Evolutionary conservation across 2,797 vertebrate species (phyloP).

Genomic region (Anisognathus igniventris): DNA sequence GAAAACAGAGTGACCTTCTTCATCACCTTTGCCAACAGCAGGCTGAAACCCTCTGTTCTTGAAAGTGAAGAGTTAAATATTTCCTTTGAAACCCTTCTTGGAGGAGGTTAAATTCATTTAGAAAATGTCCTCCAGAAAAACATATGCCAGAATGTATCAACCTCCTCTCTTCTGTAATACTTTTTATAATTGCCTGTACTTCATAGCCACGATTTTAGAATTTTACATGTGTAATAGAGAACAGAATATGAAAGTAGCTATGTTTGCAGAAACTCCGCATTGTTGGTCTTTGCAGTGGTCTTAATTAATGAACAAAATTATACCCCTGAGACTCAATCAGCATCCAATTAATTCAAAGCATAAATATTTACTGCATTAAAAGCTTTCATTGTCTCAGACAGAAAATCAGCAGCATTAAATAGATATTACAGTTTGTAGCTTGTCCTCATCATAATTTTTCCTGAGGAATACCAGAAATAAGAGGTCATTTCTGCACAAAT

Average conservation of each 20-base stretch:
- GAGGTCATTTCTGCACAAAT: background rate
- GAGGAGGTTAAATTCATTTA: background rate
- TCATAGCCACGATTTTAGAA: background rate
- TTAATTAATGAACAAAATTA: background rate
- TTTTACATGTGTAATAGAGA: background rate
- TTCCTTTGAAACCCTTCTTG: background rate
- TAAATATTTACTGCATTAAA: background rate
- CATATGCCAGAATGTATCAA: background rate
- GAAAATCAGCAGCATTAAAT: background rate
- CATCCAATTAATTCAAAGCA: background rate
- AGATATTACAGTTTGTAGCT: background rate
- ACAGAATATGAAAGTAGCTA: background rate
- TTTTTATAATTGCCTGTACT: background rate
- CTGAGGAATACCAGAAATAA: background rate
- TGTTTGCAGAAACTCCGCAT: background rate
- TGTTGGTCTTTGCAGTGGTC: background rate
- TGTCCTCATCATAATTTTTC: background rate
- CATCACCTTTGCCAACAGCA: background rate
- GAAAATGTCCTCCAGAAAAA: background rate
- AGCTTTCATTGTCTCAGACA: background rate
- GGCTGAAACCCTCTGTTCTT: background rate
- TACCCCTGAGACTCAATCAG: background rate
- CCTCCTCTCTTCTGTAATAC: background rate
- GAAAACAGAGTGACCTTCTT: background rate
- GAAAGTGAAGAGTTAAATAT: background rate